A percentile compares a stretch with the other conserved stretches of the same genome.
Conservation (phyloP, 2,797 vertebrate genomes). For the Rhinella marina region DNA sequence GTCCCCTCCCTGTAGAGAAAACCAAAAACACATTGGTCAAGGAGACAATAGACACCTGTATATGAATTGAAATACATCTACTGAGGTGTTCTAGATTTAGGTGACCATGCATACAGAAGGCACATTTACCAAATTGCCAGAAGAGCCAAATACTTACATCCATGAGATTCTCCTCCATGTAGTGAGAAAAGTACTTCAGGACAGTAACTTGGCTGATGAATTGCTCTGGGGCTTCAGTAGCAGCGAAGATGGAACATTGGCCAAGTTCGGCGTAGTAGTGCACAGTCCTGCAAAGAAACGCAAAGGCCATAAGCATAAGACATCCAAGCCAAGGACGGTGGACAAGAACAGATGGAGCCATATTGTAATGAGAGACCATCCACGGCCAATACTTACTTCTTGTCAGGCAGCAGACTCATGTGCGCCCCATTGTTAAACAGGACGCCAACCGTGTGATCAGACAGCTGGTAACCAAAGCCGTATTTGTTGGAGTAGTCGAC, state of each 20-base stretch:
- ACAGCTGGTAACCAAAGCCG: conserved; percentile 97
- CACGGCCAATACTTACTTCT: conserved; percentile 83
- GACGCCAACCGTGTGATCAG: conserved; percentile 95
- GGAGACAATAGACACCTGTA: background rate
- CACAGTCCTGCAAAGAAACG: conserved; percentile 82
- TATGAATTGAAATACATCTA: background rate
- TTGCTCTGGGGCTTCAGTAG: conserved; percentile 90
- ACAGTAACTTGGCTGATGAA: conserved; percentile 96
- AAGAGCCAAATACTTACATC: conserved; percentile 83
- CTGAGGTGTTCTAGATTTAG: background rate
- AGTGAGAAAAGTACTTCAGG: conserved; percentile 97
- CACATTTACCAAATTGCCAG: background rate
- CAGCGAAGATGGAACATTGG: conserved; percentile 89
- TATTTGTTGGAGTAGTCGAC: conserved; percentile 99
- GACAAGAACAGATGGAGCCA: background rate
- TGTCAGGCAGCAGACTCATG: conserved; percentile 96
- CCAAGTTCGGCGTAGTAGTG: conserved; percentile 95
- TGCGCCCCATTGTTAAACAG: conserved; percentile 98
- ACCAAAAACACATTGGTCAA: background rate
- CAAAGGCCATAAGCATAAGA: conserved; percentile 8
- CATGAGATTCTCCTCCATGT: conserved; percentile 99
- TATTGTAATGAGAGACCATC: background rate
- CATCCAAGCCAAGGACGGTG: background rate
- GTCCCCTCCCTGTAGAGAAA: conserved; percentile 86
- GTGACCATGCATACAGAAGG: too few relatives aligned